Base-by-base conservation (phyloP, 2,113 vertebrate species). In the Caretta caretta region DNA sequence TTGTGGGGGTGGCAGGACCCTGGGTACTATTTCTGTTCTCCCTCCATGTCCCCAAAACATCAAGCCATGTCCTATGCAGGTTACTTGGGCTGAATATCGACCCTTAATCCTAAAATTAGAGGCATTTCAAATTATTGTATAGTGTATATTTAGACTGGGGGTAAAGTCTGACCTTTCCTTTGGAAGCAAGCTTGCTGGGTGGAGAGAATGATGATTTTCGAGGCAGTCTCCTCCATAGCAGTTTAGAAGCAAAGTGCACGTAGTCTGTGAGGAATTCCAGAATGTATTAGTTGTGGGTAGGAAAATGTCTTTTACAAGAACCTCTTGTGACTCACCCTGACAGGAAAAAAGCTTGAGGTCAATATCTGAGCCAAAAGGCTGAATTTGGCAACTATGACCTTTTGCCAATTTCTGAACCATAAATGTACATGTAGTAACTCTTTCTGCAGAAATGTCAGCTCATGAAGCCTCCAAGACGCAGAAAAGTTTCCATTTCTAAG, bases 401-500 rank as follows among this genome's bases (percentile, higher is more conserved):
- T 88, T 90, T 54, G 65, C 93, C 93, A 93, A n/a, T 19, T 75
- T 57, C 48, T 92, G 65, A 95, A 93, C 91, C 92, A 93, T 93
- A 96, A 96, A 94, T 92, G 82, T 83, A 84, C 31, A 72, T 50
- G 85, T 27, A 95, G 82, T 5, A 46, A 6, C 31, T 93, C 48
- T 80, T 93, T 78, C 81, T 90, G 79, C 0, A 2, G 88, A 96
- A 96, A 97, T 83, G 80, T 56, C 59, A 53, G 91, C 85, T 93
- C 54, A 82, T 90, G 79, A 19, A n/a, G 4, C 50, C 69, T 94
- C 87, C 50, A 65, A 92, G 86, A 89, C 29, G 6, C 84, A 93
- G 78, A 62, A 95, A 95, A 51, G 38, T 94, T 96, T 96, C 93
- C 81, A 93, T 80, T 95, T 96, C 20, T 14, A 96, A 94, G 88